A percentile compares a stretch with the other conserved stretches of the same genome.
Conservation (phyloP, 2,888 invertebrate species). For the Anagyrus pseudococci region DNA sequence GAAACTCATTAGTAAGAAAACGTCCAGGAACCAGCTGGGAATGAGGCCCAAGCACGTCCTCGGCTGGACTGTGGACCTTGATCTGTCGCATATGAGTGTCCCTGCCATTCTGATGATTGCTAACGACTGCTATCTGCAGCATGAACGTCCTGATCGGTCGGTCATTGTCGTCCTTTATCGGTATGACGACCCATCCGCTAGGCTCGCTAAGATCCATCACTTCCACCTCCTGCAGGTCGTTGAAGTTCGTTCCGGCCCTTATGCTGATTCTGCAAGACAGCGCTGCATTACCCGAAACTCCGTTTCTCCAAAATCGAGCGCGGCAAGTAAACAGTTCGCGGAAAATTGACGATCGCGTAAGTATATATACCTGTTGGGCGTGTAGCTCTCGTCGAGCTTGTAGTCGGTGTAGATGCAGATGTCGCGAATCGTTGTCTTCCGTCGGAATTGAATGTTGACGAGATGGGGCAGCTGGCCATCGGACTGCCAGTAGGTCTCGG, state of each 20-base stretch:
- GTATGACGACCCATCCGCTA: conserved; percentile 94
- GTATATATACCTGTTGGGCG: conserved; percentile 76
- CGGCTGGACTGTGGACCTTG: conserved; percentile 88
- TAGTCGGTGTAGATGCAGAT: conserved; percentile 98
- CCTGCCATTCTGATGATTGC: conserved; percentile 98
- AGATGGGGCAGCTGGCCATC: conserved; percentile 98
- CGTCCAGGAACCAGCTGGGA: conserved; percentile 75
- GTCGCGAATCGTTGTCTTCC: conserved; percentile 93
- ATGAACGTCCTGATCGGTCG: conserved; percentile 93
- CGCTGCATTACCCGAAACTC: not conserved
- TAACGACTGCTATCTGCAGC: conserved; percentile 94
- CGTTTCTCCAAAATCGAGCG: not conserved
- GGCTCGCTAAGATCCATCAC: conserved; percentile 93
- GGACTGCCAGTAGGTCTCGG: conserved; percentile 99
- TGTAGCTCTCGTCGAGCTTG: conserved; percentile 98
- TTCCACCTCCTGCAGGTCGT: conserved; percentile 95
- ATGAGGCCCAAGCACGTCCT: conserved; percentile 70
- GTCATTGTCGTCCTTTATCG: conserved; percentile 86
- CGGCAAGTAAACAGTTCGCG: not conserved
- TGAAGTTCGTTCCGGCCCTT: conserved; percentile 93
- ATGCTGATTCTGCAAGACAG: conserved; percentile 76
- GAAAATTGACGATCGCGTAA: not conserved
- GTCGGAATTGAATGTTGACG: conserved; percentile 94
- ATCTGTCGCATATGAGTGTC: conserved; percentile 98
- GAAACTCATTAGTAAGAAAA: conserved; percentile 83